Evolutionary conservation across 2,797 vertebrate species (phyloP).

Genomic region (Squalus acanthias): DNA sequence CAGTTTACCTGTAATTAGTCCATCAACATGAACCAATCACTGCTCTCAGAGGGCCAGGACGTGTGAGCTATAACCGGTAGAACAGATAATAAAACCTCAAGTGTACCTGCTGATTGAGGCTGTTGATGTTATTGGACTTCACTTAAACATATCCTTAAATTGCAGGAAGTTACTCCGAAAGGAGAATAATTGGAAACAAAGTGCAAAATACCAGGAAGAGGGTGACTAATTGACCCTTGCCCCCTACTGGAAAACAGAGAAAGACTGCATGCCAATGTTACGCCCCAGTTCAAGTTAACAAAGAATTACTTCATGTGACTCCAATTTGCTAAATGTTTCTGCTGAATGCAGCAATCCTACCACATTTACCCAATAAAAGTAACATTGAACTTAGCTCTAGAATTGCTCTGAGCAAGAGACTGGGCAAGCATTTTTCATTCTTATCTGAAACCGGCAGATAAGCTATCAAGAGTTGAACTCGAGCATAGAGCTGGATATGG

Average conservation of each 20-base stretch:
- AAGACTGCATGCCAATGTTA: neutral
- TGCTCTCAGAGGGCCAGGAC: neutral
- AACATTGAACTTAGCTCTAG: neutral
- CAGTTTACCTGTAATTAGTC: neutral
- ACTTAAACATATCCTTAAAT: conserved; percentile 3
- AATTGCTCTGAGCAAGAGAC: neutral
- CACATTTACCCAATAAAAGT: neutral
- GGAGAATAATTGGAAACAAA: neutral
- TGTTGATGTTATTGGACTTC: neutral
- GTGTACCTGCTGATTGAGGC: neutral
- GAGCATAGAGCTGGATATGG: neutral
- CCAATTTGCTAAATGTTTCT: neutral
- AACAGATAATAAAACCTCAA: neutral
- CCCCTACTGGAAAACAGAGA: neutral
- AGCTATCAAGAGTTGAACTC: neutral
- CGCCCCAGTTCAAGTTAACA: neutral
- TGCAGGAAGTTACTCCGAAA: conserved; percentile 11
- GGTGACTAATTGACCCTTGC: neutral
- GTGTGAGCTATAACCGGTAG: neutral
- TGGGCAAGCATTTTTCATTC: neutral
- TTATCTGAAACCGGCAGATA: neutral
- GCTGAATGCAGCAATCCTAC: neutral
- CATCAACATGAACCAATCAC: neutral
- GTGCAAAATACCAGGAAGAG: neutral
- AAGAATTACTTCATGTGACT: neutral